Percentiles rank a stretch among this genome's conserved stretches.
Conservation (phyloP, 2,888 invertebrate genomes). For the Sinhomidia bicolor region DNA sequence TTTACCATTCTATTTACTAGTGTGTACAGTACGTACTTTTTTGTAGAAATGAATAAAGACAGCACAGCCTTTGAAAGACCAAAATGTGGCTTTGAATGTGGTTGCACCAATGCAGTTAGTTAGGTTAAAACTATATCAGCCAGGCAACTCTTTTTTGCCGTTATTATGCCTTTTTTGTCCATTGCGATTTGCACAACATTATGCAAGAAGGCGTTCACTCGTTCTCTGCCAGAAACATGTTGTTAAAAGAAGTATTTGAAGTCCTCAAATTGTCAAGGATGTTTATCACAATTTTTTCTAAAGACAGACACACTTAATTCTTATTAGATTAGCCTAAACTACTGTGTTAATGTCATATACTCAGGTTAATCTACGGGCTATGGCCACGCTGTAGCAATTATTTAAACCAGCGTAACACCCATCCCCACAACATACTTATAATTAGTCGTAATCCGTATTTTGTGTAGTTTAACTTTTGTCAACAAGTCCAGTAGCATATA, state of each 20-base stretch:
- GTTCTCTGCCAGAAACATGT: not conserved
- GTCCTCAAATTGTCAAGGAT: conserved; percentile 26
- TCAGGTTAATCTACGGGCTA: no score
- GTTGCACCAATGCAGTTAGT: no score
- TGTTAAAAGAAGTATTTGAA: not conserved
- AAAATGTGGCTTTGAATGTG: not conserved
- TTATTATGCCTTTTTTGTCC: not conserved
- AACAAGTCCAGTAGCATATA: no score
- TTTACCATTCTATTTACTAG: not conserved
- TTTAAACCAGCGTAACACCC: no score
- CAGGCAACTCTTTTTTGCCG: not conserved
- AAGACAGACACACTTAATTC: not conserved
- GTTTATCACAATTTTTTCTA: conserved; percentile 16
- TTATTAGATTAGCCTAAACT: not conserved
- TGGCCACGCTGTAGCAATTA: not conserved
- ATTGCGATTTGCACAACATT: not conserved
- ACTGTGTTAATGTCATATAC: no score
- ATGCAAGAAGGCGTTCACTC: conserved; percentile 36
- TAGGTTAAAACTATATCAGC: not conserved
- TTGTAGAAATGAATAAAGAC: not conserved
- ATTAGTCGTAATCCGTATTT: not conserved
- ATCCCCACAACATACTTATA: no score
- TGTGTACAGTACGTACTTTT: not conserved
- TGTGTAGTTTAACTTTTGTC: not conserved
- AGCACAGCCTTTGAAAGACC: not conserved